Percentiles rank a stretch among this genome's conserved stretches.
Conservation (phyloP, 1,140 invertebrate species). For the Magallana ariakensis region DNA sequence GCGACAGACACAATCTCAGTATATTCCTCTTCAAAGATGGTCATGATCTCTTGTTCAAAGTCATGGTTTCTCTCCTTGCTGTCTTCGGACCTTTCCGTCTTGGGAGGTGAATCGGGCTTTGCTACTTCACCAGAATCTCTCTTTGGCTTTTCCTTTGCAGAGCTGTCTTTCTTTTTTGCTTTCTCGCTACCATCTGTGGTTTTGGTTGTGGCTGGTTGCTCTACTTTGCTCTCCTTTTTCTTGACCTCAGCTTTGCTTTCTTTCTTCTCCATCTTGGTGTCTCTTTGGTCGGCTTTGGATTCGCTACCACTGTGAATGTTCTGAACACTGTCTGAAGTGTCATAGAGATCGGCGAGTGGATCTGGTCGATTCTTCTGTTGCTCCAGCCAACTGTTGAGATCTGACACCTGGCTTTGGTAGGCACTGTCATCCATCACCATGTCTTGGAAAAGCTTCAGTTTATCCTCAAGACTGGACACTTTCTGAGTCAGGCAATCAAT, state of each 20-base stretch:
- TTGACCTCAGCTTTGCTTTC: neutral
- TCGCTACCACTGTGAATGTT: neutral
- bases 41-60: conserved; percentile 55
- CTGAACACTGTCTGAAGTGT: conserved; percentile 14
- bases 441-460: conserved; percentile 60
- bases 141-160: conserved; percentile 29
- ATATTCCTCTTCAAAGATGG: conserved; percentile 34
- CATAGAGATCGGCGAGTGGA: conserved; percentile 39
- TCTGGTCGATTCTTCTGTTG: conserved; percentile 52
- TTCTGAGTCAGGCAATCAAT: conserved; percentile 48
- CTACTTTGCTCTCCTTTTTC: conserved; percentile 42
- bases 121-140: conserved; percentile 21
- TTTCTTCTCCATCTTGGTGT: neutral
- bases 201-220: neutral
- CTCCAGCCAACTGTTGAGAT: conserved; percentile 56
- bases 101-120: conserved; percentile 1
- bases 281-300: neutral
- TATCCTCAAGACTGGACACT: conserved; percentile 57
- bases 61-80: conserved; percentile 47
- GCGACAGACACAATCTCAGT: neutral
- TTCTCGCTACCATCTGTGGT: neutral
- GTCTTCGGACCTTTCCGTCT: conserved; percentile 12
- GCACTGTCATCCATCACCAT: conserved; percentile 61
- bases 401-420: conserved; percentile 61
- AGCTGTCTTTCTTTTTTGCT: neutral